Evolutionary conservation across 1,140 invertebrate species (phyloP).

Genomic region (Rhynchophorus ferrugineus): DNA sequence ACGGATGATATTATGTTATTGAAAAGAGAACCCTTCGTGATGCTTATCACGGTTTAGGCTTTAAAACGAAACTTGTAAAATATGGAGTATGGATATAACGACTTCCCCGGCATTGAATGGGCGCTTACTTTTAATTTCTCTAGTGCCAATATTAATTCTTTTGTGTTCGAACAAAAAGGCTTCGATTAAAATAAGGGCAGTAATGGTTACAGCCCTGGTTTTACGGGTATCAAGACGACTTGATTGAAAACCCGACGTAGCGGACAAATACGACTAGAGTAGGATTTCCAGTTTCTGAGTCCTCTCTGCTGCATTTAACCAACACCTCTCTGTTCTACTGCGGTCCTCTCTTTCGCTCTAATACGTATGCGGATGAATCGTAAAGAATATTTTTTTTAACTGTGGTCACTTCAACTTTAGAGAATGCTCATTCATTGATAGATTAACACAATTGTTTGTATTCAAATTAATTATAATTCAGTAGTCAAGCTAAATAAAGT

Average conservation of each 20-base stretch:
- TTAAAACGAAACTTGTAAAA: too few relatives aligned
- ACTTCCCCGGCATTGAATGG: background rate
- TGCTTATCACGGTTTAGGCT: too few relatives aligned
- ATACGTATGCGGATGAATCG: constrained; percentile 4
- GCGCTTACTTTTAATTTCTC: constrained; percentile 22
- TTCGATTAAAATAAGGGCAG: constrained; percentile 26
- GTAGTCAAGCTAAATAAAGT: too few relatives aligned
- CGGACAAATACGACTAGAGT: constrained; percentile 38
- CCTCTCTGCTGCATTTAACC: constrained; percentile 33
- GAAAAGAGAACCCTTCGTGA: too few relatives aligned
- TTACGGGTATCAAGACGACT: constrained; percentile 36
- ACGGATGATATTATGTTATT: too few relatives aligned
- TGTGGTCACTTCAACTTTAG: too few relatives aligned
- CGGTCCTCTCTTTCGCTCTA: constrained; percentile 10
- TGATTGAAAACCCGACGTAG: constrained; percentile 40
- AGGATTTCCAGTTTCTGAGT: constrained; percentile 37
- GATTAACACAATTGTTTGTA: too few relatives aligned
- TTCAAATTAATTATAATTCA: too few relatives aligned
- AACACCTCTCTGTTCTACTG: constrained; percentile 25
- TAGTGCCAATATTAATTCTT: constrained; percentile 21
- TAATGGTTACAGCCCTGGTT: constrained; percentile 34
- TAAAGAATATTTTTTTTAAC: background rate
- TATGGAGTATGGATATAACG: too few relatives aligned
- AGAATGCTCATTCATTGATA: too few relatives aligned
- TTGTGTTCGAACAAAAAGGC: constrained; percentile 28